These are phyloP conservation scores for Anas platyrhynchos DNA, from an alignment of 2,113 vertebrate species.

Conservation along the genomic window DNA sequence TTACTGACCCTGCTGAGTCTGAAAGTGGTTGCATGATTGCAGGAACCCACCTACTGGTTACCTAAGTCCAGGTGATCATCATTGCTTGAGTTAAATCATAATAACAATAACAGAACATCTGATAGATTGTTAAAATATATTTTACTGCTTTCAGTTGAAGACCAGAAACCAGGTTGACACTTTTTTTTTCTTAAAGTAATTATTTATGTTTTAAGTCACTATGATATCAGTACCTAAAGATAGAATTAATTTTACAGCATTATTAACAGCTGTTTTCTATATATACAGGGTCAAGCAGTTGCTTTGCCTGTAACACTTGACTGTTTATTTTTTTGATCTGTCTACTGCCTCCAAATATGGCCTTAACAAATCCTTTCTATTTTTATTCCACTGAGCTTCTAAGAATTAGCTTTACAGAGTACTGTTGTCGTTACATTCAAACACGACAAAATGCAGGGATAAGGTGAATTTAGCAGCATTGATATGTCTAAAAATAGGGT, in stretches of 20 bases:
- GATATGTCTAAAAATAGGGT: background rate
- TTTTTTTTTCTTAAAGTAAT: background rate
- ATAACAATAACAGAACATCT: background rate
- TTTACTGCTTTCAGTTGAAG: background rate
- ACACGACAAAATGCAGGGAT: background rate
- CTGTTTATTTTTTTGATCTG: background rate
- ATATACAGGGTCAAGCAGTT: background rate
- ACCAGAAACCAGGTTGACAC: background rate
- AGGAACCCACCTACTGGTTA: background rate
- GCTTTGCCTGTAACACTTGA: background rate
- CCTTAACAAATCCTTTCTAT: slow-evolving; percentile 5
- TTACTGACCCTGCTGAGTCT: background rate
- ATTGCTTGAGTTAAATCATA: background rate
- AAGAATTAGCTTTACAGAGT: slow-evolving; percentile 16
- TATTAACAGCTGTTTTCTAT: background rate
- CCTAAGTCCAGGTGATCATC: background rate
- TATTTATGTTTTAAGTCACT: background rate
- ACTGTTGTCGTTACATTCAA: background rate
- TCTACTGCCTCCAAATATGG: background rate
- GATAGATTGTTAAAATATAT: background rate
- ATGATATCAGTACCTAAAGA: background rate
- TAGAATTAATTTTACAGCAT: background rate
- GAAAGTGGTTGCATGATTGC: background rate
- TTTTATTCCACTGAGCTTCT: background rate
- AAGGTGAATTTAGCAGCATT: background rate